Conservation (phyloP, 2,113 vertebrate species). For the Phocoena phocoena region DNA sequence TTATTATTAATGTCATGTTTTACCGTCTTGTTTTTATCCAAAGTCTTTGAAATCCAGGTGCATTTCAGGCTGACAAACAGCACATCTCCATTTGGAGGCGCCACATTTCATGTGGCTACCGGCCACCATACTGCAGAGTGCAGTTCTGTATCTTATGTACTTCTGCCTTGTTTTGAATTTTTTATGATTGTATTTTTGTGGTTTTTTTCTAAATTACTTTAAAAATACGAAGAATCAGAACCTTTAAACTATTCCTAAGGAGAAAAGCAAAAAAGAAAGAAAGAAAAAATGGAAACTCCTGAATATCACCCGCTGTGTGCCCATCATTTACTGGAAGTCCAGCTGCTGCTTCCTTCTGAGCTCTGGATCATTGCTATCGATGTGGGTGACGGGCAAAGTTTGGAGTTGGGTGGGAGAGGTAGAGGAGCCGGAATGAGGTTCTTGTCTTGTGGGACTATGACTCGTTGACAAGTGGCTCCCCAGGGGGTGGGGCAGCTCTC, state of each 20-base stretch:
- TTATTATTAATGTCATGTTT: not conserved
- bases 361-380: not conserved
- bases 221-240: not conserved
- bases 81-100: not conserved
- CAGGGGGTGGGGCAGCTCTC: not conserved
- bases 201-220: not conserved
- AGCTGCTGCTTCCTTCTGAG: not conserved
- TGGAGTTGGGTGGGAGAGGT: rapidly evolving
- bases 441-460: not conserved
- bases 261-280: not conserved
- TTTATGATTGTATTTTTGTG: not conserved
- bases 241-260: not conserved
- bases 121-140: not conserved
- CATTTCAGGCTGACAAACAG: not conserved
- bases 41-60: not conserved
- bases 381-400: not conserved
- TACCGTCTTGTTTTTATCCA: not conserved
- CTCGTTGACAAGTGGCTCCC: not conserved
- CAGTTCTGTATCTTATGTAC: not conserved
- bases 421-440: not conserved
- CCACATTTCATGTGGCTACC: not conserved
- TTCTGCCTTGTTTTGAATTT: slow-evolving; percentile 6
- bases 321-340: rapidly evolving
- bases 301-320: not conserved
- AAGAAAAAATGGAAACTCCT: not conserved